Base-by-base conservation (phyloP, 2,888 invertebrate genomes). In the Drosophila pegasa region DNA sequence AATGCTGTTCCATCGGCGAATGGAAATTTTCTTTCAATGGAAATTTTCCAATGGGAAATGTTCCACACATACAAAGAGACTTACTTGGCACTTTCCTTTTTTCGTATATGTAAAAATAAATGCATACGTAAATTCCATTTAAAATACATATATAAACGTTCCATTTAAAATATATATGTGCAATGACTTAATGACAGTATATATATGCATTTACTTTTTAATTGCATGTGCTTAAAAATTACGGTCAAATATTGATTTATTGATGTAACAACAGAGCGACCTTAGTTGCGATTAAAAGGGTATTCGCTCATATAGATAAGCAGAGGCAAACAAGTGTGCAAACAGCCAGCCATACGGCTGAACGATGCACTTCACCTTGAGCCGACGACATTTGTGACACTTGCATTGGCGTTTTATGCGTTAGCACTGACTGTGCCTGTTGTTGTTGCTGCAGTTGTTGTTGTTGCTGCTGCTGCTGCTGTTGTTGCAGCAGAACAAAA, bases 311-410 rank as follows among this genome's bases (percentile, higher is more conserved):
- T 50, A 52, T 18, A 48, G 48, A 56, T 50, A 38, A 18, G 29
- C 22, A 55, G 45, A 68, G 47, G 27, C 65, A 63, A 55, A 41
- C 52, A 71, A 62, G 55, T 71, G 51, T 55, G 43, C 48, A 63
- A 68, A 62, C 59, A 51, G 41, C 47, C 45, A 62, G 38, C 41
- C 50, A 61, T 51, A 47, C 41, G 40, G n/a, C 43, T 59, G 52
- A 63, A 38, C 29, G 63, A 20, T 64, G 75, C 61, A 70, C 79
- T 82, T 80, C 73, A 80, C 79, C 82, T 80, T 80, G 70, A 72
- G 72, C 65, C 29, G 68, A 50, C 75, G 79, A 79, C 82, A 75
- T 68, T 70, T 69, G 29, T 66, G 67, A 70, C 75, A 74, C 71
- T 71, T 68, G 51, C 78, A 74, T 55, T 14, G 58, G 25, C 62